Base-by-base conservation (phyloP, 2,888 invertebrate species). In the Sturmia bella region DNA sequence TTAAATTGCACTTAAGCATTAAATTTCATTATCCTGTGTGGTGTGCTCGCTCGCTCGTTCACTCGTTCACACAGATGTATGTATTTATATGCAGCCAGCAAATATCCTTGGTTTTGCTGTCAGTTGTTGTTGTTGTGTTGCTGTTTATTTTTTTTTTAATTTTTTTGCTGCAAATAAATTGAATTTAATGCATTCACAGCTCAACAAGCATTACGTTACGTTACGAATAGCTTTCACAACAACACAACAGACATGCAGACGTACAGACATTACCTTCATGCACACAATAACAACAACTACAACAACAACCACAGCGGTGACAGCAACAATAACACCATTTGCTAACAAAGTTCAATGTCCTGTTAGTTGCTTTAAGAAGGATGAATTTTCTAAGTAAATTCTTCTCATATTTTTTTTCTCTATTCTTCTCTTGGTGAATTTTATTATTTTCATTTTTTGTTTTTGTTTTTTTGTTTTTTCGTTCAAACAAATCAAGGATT, bases 1-100 rank as follows among this genome's bases (percentile, higher is more conserved):
- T 80, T 73, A 83, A 69, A 64, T 59, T 80, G 80, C 80, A 80
- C 83, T 83, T 83, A 63, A 69, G 83, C 80, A 83, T 83, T 80
- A 72, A 80, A 83, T 83, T 83, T 80, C 80, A 83, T 80, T 83
- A 83, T 82, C 68, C 64, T 70, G 64, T 48, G 17, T 17, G 37
- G 7, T 64, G 3, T 19, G 43, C 64, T 19, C 15, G 37, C 3
- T n/a, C n/a, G n/a, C n/a, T n/a, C n/a, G n/a, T n/a, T n/a, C n/a
- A n/a, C n/a, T n/a, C n/a, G 15, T 24, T 11, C 12, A 27, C 48
- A 39, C n/a, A n/a, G n/a, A n/a, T n/a, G n/a, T n/a, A n/a, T n/a
- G n/a, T n/a, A n/a, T n/a, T n/a, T n/a, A 27, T n/a, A 13, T 12
- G 15, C 19, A 32, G 37, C 54, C 5, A 32, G 9, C 21, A 32